Conservation (phyloP, 2,888 invertebrate genomes). For the Tineola bisselliella region DNA sequence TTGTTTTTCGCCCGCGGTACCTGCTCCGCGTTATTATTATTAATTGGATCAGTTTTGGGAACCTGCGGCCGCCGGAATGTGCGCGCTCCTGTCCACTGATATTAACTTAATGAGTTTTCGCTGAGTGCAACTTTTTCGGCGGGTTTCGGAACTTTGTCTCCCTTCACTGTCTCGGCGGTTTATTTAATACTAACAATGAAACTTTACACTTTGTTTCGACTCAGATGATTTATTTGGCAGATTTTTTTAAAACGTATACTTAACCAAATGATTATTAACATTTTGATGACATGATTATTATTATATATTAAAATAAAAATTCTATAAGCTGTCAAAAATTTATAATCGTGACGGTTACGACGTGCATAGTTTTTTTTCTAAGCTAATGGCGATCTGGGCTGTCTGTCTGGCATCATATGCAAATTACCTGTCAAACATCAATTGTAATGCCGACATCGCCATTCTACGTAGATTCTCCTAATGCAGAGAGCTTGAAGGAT, state of each 20-base stretch:
- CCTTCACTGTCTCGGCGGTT: neutral
- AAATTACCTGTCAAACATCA: constrained; percentile 15
- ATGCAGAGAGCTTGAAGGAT: neutral
- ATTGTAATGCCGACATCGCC: constrained; percentile 8
- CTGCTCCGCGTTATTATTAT: constrained; percentile 48
- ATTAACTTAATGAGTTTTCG: constrained; percentile 49
- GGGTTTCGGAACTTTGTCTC: neutral
- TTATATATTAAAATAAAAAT: no score
- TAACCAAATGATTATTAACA: no score
- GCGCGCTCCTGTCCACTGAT: constrained; percentile 36
- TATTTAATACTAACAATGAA: neutral
- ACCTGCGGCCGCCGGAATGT: constrained; percentile 22
- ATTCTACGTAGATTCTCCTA: neutral
- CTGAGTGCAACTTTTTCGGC: constrained; percentile 5
- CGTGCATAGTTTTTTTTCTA: neutral
- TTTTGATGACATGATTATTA: no score
- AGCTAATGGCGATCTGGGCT: neutral
- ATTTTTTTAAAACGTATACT: no score
- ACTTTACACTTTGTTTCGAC: neutral
- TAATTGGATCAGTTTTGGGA: constrained; percentile 50
- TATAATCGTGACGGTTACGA: neutral
- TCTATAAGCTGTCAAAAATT: neutral
- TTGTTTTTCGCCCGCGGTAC: constrained; percentile 42
- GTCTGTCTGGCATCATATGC: constrained; percentile 13
- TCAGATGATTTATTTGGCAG: no score